Conservation (phyloP, 2,888 invertebrate species). For the Drosophila diplacantha region DNA sequence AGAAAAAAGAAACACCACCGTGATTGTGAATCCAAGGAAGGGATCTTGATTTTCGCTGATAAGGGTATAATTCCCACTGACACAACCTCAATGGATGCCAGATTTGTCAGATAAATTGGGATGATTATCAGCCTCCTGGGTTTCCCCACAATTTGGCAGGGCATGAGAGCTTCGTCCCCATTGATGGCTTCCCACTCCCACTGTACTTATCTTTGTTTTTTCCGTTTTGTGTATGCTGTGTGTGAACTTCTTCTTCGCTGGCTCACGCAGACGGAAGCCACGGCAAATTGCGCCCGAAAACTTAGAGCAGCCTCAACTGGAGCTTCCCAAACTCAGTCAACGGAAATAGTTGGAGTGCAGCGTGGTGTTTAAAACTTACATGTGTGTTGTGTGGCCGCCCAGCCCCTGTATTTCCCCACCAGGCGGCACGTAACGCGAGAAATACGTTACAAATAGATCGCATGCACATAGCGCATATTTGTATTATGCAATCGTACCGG, state of each 20-base stretch:
- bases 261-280: conserved; percentile 45
- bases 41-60: not conserved
- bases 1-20: no score
- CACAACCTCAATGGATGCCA: not conserved
- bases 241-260: conserved; percentile 52
- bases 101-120: conserved; percentile 11
- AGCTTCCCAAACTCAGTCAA: conserved; percentile 63
- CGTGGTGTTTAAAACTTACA: conserved; percentile 35
- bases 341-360: conserved; percentile 57
- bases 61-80: not conserved
- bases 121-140: not conserved
- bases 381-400: conserved; percentile 21
- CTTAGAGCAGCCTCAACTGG: conserved; percentile 13
- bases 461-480: conserved; percentile 30
- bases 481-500: conserved; percentile 32
- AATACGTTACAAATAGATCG: conserved; percentile 39
- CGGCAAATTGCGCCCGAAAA: conserved; percentile 27
- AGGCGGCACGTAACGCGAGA: conserved; percentile 24
- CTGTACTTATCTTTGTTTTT: conserved; percentile 21
- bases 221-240: conserved; percentile 36
- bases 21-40: not conserved
- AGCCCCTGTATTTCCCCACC: conserved; percentile 19
- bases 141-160: conserved; percentile 11
- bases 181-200: conserved; percentile 16
- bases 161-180: conserved; percentile 18